Base-by-base conservation (phyloP, 2,113 vertebrate species). In the Gymnorhina tibicen region DNA sequence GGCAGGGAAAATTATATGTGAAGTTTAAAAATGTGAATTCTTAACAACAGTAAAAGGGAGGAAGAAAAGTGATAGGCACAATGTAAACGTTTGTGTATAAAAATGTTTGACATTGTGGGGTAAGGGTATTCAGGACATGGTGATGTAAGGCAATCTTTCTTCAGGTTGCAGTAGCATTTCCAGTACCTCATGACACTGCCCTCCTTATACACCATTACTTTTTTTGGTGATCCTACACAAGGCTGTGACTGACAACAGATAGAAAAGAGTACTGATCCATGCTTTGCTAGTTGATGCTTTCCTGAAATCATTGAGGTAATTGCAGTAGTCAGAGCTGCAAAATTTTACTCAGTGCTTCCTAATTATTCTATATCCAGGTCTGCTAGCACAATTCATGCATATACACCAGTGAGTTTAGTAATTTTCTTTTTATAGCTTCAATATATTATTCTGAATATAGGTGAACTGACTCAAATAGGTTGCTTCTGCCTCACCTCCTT, bases 351-450 rank as follows among this genome's bases (percentile, higher is more conserved):
- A 30, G 64, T 53, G 49, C 46, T 89, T 85, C 89, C 66, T 91
- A 89, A 73, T 94, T 76, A 87, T 73, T 91, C 85, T 76, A 23
- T 58, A 91, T 63, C 67, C 58, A 79, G 74, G 78, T 87, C 81
- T 14, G 22, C 69, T 89, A 91, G 64, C 87, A 94, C 77, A 89
- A 69, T 56, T 91, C 89, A 69, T 22, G 41, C 13, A 3, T 58
- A 91, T 73, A 89, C 74, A 91, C 78, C 46, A 76, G 42, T 76
- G 87, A 96, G 49, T 80, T 91, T n/a, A 89, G 77, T 21, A 70
- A 92, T 89, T 91, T 96, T 96, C 91, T 78, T 87, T 94, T 96
- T 93, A 97, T 94, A 96, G 62, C 53, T 46, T 76, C 12, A 2
- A 47, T 83, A 58, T 66, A 93, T 87, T 72, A 67, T 47, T 72